These are phyloP conservation scores for Chunga burmeisteri DNA, from an alignment of 2,113 vertebrate genomes.

Conservation along the genomic window DNA sequence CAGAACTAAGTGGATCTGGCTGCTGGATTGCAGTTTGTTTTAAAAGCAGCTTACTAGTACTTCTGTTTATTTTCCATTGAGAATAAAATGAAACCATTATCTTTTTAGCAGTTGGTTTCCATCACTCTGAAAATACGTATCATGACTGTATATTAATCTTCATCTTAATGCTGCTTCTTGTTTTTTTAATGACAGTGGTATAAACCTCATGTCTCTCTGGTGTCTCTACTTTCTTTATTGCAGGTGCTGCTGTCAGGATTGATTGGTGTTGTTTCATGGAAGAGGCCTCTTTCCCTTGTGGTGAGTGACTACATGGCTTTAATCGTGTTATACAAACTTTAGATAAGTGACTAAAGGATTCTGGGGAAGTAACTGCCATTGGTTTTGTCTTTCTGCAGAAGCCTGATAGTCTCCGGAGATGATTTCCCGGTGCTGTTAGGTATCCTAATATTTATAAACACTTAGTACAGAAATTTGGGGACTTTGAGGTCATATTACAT, in stretches of 20 bases:
- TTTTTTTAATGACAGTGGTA: neutral
- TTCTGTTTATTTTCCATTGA: neutral
- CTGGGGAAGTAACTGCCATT: neutral
- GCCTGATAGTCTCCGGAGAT: neutral
- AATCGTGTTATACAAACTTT: neutral
- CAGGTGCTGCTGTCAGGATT: constrained; percentile 96
- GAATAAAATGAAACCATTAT: neutral
- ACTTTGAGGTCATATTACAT: neutral
- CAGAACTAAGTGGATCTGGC: neutral
- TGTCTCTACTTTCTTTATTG: constrained; percentile 19
- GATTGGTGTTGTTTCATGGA: constrained; percentile 98
- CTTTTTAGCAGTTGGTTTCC: neutral
- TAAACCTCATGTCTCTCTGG: neutral
- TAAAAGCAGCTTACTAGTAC: neutral
- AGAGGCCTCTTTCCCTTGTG: constrained; percentile 96
- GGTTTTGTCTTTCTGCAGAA: neutral
- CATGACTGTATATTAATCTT: neutral
- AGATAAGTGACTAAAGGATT: neutral
- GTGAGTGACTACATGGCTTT: constrained; percentile 77
- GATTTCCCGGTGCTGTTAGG: neutral
- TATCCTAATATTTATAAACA: neutral
- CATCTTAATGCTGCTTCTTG: neutral
- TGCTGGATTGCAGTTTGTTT: neutral
- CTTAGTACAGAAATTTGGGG: neutral
- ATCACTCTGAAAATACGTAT: neutral